A percentile compares a stretch with the other conserved stretches of the same genome.
These are phyloP conservation scores for Menidia menidia DNA, from an alignment of 2,797 vertebrate species.

Conservation along the genomic window DNA sequence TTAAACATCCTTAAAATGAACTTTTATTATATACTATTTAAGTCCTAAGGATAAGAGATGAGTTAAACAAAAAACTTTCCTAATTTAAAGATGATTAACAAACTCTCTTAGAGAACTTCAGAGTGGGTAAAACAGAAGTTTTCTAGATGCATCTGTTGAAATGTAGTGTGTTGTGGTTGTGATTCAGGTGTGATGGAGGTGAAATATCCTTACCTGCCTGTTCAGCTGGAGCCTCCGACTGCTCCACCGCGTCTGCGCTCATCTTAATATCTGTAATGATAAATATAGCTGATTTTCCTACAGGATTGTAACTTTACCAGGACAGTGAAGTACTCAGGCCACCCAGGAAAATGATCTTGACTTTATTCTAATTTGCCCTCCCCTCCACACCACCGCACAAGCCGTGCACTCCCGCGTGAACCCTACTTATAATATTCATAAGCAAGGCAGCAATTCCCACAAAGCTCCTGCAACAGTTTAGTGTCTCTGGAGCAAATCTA, in stretches of 20 bases:
- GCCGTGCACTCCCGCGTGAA: constrained; percentile 78
- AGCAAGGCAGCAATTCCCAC: constrained; percentile 71
- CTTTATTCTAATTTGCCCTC: constrained; percentile 89
- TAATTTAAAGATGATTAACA: not conserved
- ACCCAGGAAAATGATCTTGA: constrained; percentile 90
- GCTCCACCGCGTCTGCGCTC: constrained; percentile 91
- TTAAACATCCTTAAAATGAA: not conserved
- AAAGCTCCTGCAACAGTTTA: constrained; percentile 14
- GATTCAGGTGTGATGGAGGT: constrained; percentile 2
- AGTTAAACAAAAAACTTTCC: not conserved
- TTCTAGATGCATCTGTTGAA: not conserved
- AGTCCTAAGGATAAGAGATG: not conserved
- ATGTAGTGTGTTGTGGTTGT: not conserved
- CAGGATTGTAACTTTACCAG: constrained; percentile 86
- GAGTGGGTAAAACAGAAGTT: constrained; percentile 5
- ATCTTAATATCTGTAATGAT: constrained; percentile 95
- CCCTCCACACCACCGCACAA: constrained; percentile 86
- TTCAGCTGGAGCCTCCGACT: constrained; percentile 84
- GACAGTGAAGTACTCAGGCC: constrained; percentile 74
- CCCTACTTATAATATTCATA: constrained; percentile 89
- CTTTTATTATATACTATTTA: not conserved
- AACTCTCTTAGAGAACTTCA: not conserved
- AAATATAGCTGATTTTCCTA: constrained; percentile 94
- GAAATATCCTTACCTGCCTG: constrained; percentile 88
- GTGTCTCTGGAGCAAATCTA: not conserved